Evolutionary conservation across 2,797 vertebrate genomes (phyloP).

Genomic region (Naso thynnoides): DNA sequence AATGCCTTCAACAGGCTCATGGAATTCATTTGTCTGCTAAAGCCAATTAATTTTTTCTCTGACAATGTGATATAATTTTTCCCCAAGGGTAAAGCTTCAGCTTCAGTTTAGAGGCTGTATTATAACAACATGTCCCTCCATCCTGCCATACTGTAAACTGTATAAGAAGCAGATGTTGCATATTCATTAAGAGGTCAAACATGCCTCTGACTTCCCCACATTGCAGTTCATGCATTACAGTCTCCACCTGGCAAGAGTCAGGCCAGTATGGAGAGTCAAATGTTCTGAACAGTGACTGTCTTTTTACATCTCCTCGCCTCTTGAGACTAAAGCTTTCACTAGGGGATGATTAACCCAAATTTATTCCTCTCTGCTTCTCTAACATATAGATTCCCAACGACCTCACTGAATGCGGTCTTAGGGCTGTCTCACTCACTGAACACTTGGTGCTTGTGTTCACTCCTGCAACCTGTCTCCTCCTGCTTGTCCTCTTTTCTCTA

Average conservation of each 20-base stretch:
- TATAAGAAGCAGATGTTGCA: neutral
- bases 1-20: neutral
- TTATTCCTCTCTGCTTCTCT: slow-evolving; percentile 29
- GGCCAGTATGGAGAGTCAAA: slow-evolving; percentile 21
- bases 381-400: slow-evolving; percentile 30
- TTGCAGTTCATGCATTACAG: neutral
- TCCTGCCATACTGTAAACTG: neutral
- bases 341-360: slow-evolving; percentile 61
- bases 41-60: neutral
- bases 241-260: slow-evolving; percentile 23
- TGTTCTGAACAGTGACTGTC: slow-evolving; percentile 27
- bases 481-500: slow-evolving; percentile 43
- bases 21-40: neutral
- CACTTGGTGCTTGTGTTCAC: slow-evolving; percentile 38
- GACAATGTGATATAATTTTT: neutral
- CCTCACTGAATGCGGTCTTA: slow-evolving; percentile 31
- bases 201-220: neutral
- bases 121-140: neutral
- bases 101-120: neutral
- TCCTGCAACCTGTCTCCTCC: slow-evolving; percentile 33
- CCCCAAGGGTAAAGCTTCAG: neutral
- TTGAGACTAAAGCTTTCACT: slow-evolving; percentile 41
- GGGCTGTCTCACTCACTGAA: slow-evolving; percentile 72
- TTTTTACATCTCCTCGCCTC: slow-evolving; percentile 44
- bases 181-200: neutral